Evolutionary conservation across 2,797 vertebrate species (phyloP).

Genomic region (Phataginus tetradactyla): DNA sequence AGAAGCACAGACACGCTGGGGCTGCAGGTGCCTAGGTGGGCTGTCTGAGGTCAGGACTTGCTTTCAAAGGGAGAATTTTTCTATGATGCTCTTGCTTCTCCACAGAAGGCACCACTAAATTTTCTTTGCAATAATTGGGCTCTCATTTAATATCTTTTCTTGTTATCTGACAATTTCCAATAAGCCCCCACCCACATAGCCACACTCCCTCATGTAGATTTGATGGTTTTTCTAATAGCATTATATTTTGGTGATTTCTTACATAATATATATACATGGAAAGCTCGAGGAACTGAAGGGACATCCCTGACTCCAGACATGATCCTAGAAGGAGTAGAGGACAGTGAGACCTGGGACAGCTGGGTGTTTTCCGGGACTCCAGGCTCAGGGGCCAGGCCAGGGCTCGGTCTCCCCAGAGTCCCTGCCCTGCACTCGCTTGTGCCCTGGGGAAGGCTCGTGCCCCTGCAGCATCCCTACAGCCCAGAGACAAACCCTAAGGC

Average conservation of each 20-base stretch:
- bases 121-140: not conserved
- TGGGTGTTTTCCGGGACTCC: not conserved
- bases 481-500: not conserved
- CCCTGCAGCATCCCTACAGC: not conserved
- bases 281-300: not conserved
- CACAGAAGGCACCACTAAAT: not conserved
- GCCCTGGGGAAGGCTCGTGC: not conserved
- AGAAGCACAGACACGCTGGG: not conserved
- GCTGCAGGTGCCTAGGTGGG: fast-evolving
- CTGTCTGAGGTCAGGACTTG: not conserved
- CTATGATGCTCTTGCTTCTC: not conserved
- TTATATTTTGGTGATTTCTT: not conserved
- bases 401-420: not conserved
- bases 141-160: not conserved
- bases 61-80: not conserved
- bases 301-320: not conserved
- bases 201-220: not conserved
- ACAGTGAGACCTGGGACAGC: not conserved
- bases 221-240: not conserved
- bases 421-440: not conserved
- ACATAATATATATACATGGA: not conserved
- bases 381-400: not conserved
- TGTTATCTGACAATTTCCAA: not conserved
- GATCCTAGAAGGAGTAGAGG: not conserved
- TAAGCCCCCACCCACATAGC: not conserved